phyloP scores from a whole-genome alignment of 1,140 invertebrate species.

The Frieseomelitta varia region DNA sequence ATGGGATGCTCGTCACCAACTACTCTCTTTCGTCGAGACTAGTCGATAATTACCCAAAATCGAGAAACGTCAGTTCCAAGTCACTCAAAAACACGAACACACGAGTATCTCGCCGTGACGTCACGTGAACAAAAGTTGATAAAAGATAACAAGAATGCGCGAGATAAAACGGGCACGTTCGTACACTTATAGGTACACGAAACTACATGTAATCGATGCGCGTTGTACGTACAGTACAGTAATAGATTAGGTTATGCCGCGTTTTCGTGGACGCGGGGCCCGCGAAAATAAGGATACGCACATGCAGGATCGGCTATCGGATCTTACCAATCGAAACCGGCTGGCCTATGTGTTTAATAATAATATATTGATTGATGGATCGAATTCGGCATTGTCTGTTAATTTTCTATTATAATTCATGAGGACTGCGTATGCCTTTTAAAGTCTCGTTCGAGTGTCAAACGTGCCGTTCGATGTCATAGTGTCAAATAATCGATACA shows the following conservation, averaged over 20 bases:
- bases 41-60: slow-evolving; percentile 6
- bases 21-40: background rate
- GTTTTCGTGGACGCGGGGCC: background rate
- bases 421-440: background rate
- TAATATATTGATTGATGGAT: slow-evolving; percentile 34
- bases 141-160: background rate
- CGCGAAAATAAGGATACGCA: background rate
- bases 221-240: background rate
- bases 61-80: background rate
- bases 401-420: slow-evolving; percentile 18
- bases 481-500: slow-evolving; percentile 39
- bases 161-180: background rate
- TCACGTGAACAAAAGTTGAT: background rate
- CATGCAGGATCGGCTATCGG: background rate
- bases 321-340: background rate
- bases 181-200: background rate
- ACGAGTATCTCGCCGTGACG: background rate
- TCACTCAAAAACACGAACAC: background rate
- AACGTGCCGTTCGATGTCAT: background rate
- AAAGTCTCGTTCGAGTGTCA: background rate
- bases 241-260: slow-evolving; percentile 2
- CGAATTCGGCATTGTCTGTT: slow-evolving; percentile 12
- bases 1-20: slow-evolving; percentile 21
- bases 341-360: background rate
- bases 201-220: background rate